phyloP scores from a whole-genome alignment of 1,140 invertebrate species.

The Octopus bimaculoides region DNA sequence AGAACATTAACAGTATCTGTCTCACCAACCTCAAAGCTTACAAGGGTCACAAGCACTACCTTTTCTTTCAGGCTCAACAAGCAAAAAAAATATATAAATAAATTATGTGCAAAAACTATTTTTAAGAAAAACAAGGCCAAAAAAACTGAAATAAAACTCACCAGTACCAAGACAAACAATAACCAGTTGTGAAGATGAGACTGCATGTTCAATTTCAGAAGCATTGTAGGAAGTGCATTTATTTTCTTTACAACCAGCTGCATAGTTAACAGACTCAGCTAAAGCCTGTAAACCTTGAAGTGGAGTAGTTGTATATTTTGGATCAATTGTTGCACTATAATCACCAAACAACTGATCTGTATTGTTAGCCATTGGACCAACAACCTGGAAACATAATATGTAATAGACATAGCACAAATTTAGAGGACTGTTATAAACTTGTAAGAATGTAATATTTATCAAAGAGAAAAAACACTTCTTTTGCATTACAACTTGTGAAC shows the following conservation, averaged over 20 bases:
- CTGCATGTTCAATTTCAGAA: conserved; percentile 32
- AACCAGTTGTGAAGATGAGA: conserved; percentile 39
- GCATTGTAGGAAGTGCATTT: conserved; percentile 38
- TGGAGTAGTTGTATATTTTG: conserved; percentile 42
- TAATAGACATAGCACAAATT: no score
- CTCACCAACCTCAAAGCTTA: no score
- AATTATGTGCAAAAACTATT: no score
- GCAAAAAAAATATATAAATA: no score
- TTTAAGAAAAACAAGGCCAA: no score
- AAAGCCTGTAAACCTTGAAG: conserved; percentile 36
- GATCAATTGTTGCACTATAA: conserved; percentile 41
- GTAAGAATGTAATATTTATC: no score
- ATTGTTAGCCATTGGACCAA: conserved; percentile 55
- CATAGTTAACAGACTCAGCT: conserved; percentile 27
- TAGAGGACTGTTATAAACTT: no score
- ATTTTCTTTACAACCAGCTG: conserved; percentile 41
- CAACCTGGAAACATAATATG: conserved; percentile 29
- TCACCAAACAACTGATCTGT: conserved; percentile 47
- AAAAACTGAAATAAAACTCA: conserved; percentile 21
- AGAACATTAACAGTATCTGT: no score
- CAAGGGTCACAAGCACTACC: no score
- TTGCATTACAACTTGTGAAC: no score
- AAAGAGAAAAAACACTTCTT: no score
- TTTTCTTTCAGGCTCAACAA: no score
- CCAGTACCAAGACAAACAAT: conserved; percentile 55